A percentile compares a stretch with the other conserved stretches of the same genome.
These are phyloP conservation scores for Tortricodes alternella DNA, from an alignment of 2,888 invertebrate species.

Conservation along the genomic window DNA sequence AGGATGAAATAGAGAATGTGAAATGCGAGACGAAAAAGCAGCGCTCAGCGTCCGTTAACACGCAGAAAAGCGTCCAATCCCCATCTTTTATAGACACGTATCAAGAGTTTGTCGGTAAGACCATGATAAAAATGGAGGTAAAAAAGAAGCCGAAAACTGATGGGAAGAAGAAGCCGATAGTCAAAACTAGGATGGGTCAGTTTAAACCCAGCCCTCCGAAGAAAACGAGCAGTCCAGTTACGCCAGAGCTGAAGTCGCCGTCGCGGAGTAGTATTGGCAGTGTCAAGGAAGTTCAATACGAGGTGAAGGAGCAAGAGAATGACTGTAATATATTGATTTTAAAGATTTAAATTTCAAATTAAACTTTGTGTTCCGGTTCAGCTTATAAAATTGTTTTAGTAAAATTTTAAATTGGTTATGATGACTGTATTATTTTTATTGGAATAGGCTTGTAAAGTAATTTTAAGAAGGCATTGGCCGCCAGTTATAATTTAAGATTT, in stretches of 20 bases:
- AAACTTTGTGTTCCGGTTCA: no score
- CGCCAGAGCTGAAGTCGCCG: neutral
- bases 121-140: neutral
- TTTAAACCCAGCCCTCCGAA: slow-evolving; percentile 45
- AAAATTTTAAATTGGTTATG: no score
- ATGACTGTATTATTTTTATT: no score
- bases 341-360: slow-evolving; percentile 52
- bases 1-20: neutral
- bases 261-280: slow-evolving; percentile 26
- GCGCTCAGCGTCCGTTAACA: neutral
- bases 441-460: no score
- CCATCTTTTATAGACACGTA: slow-evolving; percentile 10
- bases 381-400: no score
- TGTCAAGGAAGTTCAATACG: slow-evolving; percentile 51
- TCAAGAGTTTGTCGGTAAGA: slow-evolving; percentile 21
- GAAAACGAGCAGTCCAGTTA: slow-evolving; percentile 1
- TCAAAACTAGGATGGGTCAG: slow-evolving; percentile 62
- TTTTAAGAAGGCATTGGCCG: no score
- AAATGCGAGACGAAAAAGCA: neutral
- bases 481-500: no score
- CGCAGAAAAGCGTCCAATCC: neutral
- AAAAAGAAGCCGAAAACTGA: slow-evolving; percentile 18
- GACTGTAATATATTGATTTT: slow-evolving; percentile 72
- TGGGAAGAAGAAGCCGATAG: slow-evolving; percentile 40
- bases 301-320: slow-evolving; percentile 64